Evolutionary conservation across 2,797 vertebrate species (phyloP).

Genomic region (Vespertilio murinus): DNA sequence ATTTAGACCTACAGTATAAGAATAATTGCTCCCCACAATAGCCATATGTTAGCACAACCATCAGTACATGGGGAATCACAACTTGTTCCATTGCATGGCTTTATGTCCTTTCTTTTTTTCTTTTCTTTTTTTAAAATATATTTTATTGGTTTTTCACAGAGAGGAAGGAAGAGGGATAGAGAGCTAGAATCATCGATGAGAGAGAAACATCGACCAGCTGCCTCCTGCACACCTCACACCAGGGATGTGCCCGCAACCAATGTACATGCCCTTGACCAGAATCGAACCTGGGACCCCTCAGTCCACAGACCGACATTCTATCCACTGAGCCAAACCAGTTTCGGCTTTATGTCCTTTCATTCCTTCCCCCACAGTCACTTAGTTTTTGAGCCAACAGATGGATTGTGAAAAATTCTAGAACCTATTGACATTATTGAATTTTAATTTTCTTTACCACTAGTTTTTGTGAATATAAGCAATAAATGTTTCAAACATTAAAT

Average conservation of each 20-base stretch:
- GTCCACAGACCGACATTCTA: no score
- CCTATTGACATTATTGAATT: background rate
- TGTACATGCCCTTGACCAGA: no score
- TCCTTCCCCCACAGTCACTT: background rate
- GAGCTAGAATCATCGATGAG: no score
- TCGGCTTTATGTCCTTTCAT: background rate
- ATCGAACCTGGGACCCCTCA: no score
- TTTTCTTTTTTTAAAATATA: no score
- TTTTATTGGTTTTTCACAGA: no score
- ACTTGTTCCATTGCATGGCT: background rate
- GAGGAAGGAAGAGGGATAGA: no score
- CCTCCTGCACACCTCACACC: no score
- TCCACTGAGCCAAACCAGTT: no score
- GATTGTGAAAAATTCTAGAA: background rate
- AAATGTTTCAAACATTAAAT: background rate
- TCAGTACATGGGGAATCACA: background rate
- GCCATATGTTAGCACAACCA: background rate
- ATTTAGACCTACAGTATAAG: background rate
- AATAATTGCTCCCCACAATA: background rate
- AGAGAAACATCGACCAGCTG: no score
- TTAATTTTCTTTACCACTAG: background rate
- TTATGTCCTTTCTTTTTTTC: background rate
- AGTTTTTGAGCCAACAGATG: background rate
- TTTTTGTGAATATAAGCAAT: slow-evolving; percentile 32
- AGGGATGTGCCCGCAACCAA: no score